phyloP scores from a whole-genome alignment of 2,113 vertebrate species.

The Hippolais icterina region DNA sequence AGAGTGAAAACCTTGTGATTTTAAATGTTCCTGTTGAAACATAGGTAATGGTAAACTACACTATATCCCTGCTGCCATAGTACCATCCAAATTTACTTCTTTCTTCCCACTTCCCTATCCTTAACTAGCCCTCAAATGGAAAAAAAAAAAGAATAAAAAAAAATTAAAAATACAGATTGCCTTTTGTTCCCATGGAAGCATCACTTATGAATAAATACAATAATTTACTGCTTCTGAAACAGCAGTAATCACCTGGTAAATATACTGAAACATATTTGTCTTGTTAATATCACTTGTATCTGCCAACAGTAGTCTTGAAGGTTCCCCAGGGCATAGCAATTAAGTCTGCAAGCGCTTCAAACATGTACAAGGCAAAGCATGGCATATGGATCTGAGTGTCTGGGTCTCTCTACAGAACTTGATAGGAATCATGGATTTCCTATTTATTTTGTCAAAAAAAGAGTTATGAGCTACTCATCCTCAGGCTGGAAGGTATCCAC shows the following conservation, averaged over 20 bases:
- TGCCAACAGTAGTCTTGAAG: constrained; percentile 31
- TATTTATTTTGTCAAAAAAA: constrained; percentile 61
- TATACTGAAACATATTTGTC: constrained; percentile 46
- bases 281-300: constrained; percentile 55
- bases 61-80: not conserved
- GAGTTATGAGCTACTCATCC: constrained; percentile 55
- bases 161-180: not conserved
- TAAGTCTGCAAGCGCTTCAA: not conserved
- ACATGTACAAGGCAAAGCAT: not conserved
- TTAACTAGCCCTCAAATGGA: not conserved
- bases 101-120: not conserved
- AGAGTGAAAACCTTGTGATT: constrained; percentile 22
- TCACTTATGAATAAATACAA: constrained; percentile 19
- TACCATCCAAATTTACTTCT: not conserved
- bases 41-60: not conserved
- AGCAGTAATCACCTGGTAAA: constrained; percentile 48
- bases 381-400: constrained; percentile 14
- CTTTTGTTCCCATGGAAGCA: constrained; percentile 10
- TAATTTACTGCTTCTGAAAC: constrained; percentile 46
- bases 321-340: constrained; percentile 40
- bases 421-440: constrained; percentile 57
- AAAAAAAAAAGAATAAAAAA: not conserved
- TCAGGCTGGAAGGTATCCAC: constrained; percentile 57
- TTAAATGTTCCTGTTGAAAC: constrained; percentile 25
- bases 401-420: constrained; percentile 17